Conservation (phyloP, 2,797 vertebrate genomes). For the Trematomus bernacchii region DNA sequence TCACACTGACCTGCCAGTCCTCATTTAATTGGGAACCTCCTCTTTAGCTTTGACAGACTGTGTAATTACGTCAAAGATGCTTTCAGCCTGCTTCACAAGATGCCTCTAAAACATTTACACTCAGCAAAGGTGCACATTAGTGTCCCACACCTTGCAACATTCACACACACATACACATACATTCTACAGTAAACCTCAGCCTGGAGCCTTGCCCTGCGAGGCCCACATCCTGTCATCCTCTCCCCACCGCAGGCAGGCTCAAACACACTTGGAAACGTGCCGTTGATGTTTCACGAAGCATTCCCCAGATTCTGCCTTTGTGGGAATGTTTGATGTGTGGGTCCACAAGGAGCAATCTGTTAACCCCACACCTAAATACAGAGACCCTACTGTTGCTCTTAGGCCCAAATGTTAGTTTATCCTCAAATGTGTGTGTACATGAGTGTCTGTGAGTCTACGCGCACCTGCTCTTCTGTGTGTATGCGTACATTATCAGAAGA, state of each 20-base stretch:
- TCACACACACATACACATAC: slow-evolving; percentile 25
- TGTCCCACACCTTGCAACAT: slow-evolving; percentile 64
- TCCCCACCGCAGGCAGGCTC: slow-evolving; percentile 48
- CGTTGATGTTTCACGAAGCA: slow-evolving; percentile 38
- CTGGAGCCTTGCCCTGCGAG: slow-evolving; percentile 12
- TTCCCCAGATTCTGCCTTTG: slow-evolving; percentile 65
- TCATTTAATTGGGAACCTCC: slow-evolving; percentile 59
- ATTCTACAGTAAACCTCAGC: too few species aligned
- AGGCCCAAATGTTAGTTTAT: slow-evolving; percentile 42
- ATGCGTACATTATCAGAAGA: slow-evolving; percentile 5
- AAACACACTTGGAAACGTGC: slow-evolving; percentile 52
- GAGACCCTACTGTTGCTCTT: slow-evolving; percentile 48
- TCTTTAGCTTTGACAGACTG: slow-evolving; percentile 63
- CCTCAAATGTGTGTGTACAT: neutral
- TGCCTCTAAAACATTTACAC: slow-evolving; percentile 72
- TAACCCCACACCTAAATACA: slow-evolving; percentile 56
- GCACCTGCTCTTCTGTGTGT: slow-evolving; percentile 44
- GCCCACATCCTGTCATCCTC: slow-evolving; percentile 58
- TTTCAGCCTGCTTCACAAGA: slow-evolving; percentile 66
- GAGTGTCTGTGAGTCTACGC: slow-evolving; percentile 8
- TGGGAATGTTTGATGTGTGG: slow-evolving; percentile 63
- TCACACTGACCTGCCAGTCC: slow-evolving; percentile 58
- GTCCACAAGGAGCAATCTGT: slow-evolving; percentile 59
- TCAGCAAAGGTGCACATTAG: slow-evolving; percentile 70
- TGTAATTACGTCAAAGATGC: slow-evolving; percentile 77